These are phyloP conservation scores for Drosophila mauritiana DNA, from an alignment of 1,140 invertebrate species.

Conservation along the genomic window DNA sequence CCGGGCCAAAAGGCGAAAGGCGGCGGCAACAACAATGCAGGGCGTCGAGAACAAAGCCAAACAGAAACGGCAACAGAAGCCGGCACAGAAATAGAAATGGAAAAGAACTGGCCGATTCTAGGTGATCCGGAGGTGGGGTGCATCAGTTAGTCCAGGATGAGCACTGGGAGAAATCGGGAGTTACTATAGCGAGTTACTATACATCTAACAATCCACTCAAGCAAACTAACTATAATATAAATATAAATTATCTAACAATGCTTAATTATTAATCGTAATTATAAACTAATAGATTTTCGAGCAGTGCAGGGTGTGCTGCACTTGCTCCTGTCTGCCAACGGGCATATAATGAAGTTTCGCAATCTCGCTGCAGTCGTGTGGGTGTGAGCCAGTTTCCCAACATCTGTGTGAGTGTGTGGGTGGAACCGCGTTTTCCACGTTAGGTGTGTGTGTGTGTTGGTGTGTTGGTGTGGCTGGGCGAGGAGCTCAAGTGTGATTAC, in stretches of 20 bases:
- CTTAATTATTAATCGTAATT: too few relatives aligned
- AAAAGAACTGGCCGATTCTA: slow-evolving; percentile 55
- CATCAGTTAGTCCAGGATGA: slow-evolving; percentile 10
- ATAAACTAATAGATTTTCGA: background rate
- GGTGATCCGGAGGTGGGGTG: background rate
- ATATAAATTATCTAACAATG: too few relatives aligned
- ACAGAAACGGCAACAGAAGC: slow-evolving; percentile 56
- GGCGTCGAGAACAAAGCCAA: slow-evolving; percentile 70
- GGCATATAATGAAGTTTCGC: slow-evolving; percentile 80
- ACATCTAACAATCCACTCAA: too few relatives aligned
- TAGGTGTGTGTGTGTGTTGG: slow-evolving; percentile 8
- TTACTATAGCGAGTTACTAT: background rate
- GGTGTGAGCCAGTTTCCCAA: slow-evolving; percentile 15
- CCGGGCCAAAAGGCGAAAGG: slow-evolving; percentile 35
- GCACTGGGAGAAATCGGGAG: slow-evolving; percentile 17
- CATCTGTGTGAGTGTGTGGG: background rate
- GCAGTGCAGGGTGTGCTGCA: slow-evolving; percentile 10
- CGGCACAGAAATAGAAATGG: slow-evolving; percentile 68
- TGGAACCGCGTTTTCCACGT: slow-evolving; percentile 19
- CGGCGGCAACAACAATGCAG: slow-evolving; percentile 31
- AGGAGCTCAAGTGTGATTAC: slow-evolving; percentile 80
- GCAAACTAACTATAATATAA: too few relatives aligned
- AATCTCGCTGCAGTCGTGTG: slow-evolving; percentile 62
- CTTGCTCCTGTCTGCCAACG: slow-evolving; percentile 44
- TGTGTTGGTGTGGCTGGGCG: slow-evolving; percentile 20